Evolutionary conservation across 37 sponge, comb jelly and placozoan genomes (phyloP).

Genomic region (Ephydatia muelleri): DNA sequence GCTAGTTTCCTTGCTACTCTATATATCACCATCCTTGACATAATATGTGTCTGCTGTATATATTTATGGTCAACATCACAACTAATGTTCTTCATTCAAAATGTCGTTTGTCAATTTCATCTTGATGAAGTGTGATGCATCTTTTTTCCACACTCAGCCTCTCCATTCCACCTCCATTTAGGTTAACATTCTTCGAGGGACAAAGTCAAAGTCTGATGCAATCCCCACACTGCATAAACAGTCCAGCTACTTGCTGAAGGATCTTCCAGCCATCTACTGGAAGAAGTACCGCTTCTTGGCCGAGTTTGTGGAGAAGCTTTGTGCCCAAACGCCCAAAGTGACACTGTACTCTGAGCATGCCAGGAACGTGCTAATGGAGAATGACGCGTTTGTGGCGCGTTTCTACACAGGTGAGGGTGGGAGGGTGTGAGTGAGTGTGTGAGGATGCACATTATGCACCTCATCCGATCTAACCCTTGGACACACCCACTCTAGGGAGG

Average conservation of each 20-base stretch:
- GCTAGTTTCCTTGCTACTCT: no score
- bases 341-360: conserved; percentile 74
- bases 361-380: conserved; percentile 94
- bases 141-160: not conserved
- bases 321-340: conserved; percentile 90
- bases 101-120: no score
- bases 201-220: not conserved
- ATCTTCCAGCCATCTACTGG: conserved; percentile 79
- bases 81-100: no score
- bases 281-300: conserved; percentile 83
- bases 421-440: not conserved
- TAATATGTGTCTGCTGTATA: no score
- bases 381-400: conserved; percentile 73
- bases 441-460: not conserved
- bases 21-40: no score
- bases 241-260: conserved; percentile 74
- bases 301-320: conserved; percentile 71
- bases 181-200: not conserved
- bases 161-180: not conserved
- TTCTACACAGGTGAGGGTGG: conserved; percentile 74
- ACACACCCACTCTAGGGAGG: not conserved
- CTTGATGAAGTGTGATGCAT: no score
- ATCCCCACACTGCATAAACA: not conserved
- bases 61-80: no score
- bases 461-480: not conserved